Base-by-base conservation (phyloP, 2,888 invertebrate species). In the Alcis repandata region DNA sequence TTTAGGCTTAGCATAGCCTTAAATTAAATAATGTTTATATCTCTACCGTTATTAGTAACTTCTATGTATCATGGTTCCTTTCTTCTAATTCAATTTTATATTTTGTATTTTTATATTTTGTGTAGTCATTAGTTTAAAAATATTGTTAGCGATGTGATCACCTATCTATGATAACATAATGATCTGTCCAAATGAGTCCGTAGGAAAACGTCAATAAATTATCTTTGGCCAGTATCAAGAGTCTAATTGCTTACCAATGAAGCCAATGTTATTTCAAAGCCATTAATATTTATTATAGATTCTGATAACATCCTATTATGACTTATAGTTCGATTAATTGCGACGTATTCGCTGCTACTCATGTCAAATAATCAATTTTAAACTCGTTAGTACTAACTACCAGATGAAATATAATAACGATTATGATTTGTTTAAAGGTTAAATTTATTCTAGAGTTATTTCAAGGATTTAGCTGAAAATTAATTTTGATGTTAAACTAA, bases 241-340 rank as follows among this genome's bases (percentile, higher is more conserved):
- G 46, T 52, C 48, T 52, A 45, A 61, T 64, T 62, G 45, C 56
- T n/a, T 49, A 41, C 52, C 33, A 64, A 56, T 52, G 41, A 54
- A 40, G 43, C 62, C 40, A 46, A 59, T 62, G 51, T 51, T 52
- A 65, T 63, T 68, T 64, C 41, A 60, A 56, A 66, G 27, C 59
- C 48, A 62, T 59, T 58, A 63, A 62, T 60, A 63, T 63, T 60
- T 63, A 65, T 60, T 48, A 64, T 33, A 57, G 52, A 15, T 46
- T 59, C 56, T 45, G 53, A 57, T 60, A 60, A 63, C 41, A 63
- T 63, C 51, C 40, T 51, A 64, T 65, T 60, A 67, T 63, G 57
- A 57, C 33, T 49, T 53, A 32, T 32, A 40, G 32, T 52, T 36
- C 10, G 15, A 43, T 48, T 64, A 59, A 64, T 64, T 59, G 48